Evolutionary conservation across 2,888 invertebrate genomes (phyloP).

Genomic region (Nineta flava): DNA sequence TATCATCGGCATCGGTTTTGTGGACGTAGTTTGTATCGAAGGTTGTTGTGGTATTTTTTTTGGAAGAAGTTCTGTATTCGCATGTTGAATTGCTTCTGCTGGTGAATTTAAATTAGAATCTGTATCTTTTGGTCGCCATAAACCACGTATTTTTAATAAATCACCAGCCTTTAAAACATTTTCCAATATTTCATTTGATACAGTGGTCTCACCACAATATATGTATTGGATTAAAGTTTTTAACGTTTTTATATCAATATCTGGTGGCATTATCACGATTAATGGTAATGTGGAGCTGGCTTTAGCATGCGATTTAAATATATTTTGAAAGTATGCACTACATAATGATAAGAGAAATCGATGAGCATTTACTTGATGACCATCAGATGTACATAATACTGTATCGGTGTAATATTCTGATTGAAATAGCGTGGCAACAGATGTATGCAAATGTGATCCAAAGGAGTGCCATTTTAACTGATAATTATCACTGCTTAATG

Average conservation of each 20-base stretch:
- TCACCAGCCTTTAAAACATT: slow-evolving; percentile 70
- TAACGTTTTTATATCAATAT: slow-evolving; percentile 62
- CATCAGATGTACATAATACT: slow-evolving; percentile 60
- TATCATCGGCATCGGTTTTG: slow-evolving; percentile 1
- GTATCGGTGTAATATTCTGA: slow-evolving; percentile 74
- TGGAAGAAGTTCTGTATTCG: slow-evolving; percentile 22
- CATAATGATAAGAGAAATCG: slow-evolving; percentile 72
- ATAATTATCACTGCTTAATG: slow-evolving; percentile 53
- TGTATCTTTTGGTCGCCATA: slow-evolving; percentile 50
- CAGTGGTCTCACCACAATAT: slow-evolving; percentile 69
- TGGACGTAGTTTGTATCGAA: slow-evolving; percentile 20
- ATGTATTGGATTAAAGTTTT: slow-evolving; percentile 73
- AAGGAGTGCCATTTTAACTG: slow-evolving; percentile 83
- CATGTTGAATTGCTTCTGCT: slow-evolving; percentile 17
- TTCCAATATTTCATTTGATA: slow-evolving; percentile 69
- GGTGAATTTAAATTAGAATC: slow-evolving; percentile 26
- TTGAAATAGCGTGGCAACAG: slow-evolving; percentile 53
- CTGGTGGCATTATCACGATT: slow-evolving; percentile 63
- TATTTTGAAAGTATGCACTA: slow-evolving; percentile 45
- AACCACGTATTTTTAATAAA: slow-evolving; percentile 61
- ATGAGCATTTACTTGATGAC: slow-evolving; percentile 69
- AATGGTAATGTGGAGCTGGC: slow-evolving; percentile 24
- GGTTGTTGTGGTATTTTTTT: slow-evolving; percentile 17
- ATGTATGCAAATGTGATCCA: slow-evolving; percentile 64
- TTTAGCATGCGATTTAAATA: slow-evolving; percentile 29